Base-by-base conservation (phyloP, 2,888 invertebrate genomes). In the Cyaniris semiargus region DNA sequence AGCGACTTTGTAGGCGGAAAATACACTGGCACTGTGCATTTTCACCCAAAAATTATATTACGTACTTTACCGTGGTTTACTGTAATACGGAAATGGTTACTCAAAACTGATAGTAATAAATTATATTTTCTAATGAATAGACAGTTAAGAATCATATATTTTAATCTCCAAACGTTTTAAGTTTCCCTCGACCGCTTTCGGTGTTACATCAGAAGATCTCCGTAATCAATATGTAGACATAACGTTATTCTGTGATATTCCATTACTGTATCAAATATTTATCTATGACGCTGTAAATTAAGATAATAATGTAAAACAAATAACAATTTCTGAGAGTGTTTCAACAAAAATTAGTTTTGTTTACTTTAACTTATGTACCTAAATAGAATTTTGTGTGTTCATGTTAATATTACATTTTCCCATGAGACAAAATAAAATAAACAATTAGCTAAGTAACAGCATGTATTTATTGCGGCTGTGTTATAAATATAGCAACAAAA, bases 241-340 rank as follows among this genome's bases (percentile, higher is more conserved):
- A 58, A 21, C 76, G 31, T 74, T 70, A 48, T 74, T 75, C 79
- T 79, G 79, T 79, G 79, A 79, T 79, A 79, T 34, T 71, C 56
- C 58, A 74, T 48, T 71, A 38, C 66, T 66, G 27, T 66, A 31
- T 31, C 66, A 31, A 66, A 66, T 66, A 66, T 66, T 66, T 66
- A 66, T 66, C 27, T 66, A 15, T 66, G 66, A 15, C 66, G 27
- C 15, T 66, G 66, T 66, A 18, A 66, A 66, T 66, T 66, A 66
- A 31, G 66, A 66, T 66, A 66, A 15, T 66, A 66, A 66, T 66
- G 13, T 23, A 23, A 66, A 66, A 66, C 31, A 66, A 66, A 66
- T 66, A 66, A 31, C 66, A 66, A 27, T 66, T 66, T 66, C 66
- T 31, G 15, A 27, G 15, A 27, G 23, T 60, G 15, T 15, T 66